Conservation (phyloP, 92 coral and sea anemone species). For the Siderastrea radians region DNA sequence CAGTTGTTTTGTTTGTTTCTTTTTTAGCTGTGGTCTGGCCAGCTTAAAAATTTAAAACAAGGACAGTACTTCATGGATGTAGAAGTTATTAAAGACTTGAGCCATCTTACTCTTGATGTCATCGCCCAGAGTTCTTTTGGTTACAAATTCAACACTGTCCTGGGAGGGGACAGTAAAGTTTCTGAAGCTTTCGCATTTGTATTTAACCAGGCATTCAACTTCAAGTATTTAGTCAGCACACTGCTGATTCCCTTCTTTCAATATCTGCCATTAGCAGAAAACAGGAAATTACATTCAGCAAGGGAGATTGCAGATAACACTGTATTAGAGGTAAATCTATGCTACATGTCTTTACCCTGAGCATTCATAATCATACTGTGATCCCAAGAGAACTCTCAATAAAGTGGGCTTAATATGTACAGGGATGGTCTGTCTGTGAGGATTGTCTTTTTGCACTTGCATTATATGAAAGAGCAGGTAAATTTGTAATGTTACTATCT, state of each 20-base stretch:
- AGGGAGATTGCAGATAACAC: slow-evolving; percentile 60
- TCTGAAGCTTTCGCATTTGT: slow-evolving; percentile 51
- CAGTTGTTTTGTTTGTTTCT: not conserved
- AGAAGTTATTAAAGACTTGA: slow-evolving; percentile 58
- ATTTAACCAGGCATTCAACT: not conserved
- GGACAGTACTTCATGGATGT: not conserved
- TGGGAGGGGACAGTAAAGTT: slow-evolving; percentile 63
- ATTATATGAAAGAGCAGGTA: no score
- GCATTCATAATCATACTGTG: no score
- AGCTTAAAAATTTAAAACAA: not conserved
- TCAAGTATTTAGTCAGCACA: slow-evolving; percentile 2
- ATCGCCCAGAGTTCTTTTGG: slow-evolving; percentile 84
- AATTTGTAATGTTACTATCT: no score
- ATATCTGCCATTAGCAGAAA: slow-evolving; percentile 83
- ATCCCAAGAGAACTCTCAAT: no score
- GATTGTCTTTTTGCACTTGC: no score
- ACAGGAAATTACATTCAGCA: slow-evolving; percentile 67
- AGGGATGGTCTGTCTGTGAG: no score
- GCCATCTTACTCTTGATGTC: slow-evolving; percentile 77
- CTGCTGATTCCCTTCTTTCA: slow-evolving; percentile 15
- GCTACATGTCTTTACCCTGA: no score
- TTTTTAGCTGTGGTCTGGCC: slow-evolving; percentile 32
- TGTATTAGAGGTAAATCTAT: slow-evolving; percentile 65
- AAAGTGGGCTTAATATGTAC: no score
- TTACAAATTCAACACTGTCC: slow-evolving; percentile 72